Percentiles rank a stretch among this genome's conserved stretches.
These are phyloP conservation scores for Catocala sponsa DNA, from an alignment of 2,888 invertebrate species.

Conservation along the genomic window DNA sequence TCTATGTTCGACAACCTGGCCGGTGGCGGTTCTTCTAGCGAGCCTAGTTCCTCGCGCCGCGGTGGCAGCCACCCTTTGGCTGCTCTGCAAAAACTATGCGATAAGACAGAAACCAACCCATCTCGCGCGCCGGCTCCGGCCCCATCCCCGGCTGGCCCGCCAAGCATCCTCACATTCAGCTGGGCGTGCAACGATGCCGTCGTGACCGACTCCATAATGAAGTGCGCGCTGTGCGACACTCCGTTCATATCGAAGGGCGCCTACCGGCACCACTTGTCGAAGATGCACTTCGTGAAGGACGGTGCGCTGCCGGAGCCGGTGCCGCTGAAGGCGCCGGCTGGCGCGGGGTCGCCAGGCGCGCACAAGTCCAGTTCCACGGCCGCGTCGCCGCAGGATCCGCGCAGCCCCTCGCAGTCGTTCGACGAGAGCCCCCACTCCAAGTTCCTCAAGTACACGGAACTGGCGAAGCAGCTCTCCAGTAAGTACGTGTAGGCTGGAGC, in stretches of 20 bases:
- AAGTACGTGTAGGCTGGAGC: slow-evolving; percentile 94
- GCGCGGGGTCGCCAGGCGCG: slow-evolving; percentile 78
- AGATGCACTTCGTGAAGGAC: slow-evolving; percentile 98
- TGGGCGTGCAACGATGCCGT: slow-evolving; percentile 98
- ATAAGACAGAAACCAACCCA: slow-evolving; percentile 95
- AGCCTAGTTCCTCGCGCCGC: slow-evolving; percentile 89
- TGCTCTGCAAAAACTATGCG: slow-evolving; percentile 97
- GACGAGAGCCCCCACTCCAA: slow-evolving; percentile 98
- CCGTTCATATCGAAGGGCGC: slow-evolving; percentile 99
- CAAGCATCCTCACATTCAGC: slow-evolving; percentile 96
- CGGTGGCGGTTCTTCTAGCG: slow-evolving; percentile 81
- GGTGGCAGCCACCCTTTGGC: slow-evolving; percentile 96
- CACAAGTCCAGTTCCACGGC: slow-evolving; percentile 80
- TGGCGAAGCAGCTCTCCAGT: slow-evolving; percentile 99
- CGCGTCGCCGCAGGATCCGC: slow-evolving; percentile 86
- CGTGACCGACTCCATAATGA: slow-evolving; percentile 96
- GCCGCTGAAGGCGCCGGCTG: slow-evolving; percentile 87
- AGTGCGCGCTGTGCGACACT: slow-evolving; percentile 98
- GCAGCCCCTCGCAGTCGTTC: slow-evolving; percentile 89
- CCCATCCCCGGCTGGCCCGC: slow-evolving; percentile 90
- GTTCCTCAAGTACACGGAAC: slow-evolving; percentile 99
- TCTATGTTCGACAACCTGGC: slow-evolving; percentile 97
- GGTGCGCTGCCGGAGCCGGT: slow-evolving; percentile 94
- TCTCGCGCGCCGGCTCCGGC: slow-evolving; percentile 86
- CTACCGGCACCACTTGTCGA: slow-evolving; percentile 97